Conservation (phyloP, 2,797 vertebrate genomes). For the Sebastes minor region DNA sequence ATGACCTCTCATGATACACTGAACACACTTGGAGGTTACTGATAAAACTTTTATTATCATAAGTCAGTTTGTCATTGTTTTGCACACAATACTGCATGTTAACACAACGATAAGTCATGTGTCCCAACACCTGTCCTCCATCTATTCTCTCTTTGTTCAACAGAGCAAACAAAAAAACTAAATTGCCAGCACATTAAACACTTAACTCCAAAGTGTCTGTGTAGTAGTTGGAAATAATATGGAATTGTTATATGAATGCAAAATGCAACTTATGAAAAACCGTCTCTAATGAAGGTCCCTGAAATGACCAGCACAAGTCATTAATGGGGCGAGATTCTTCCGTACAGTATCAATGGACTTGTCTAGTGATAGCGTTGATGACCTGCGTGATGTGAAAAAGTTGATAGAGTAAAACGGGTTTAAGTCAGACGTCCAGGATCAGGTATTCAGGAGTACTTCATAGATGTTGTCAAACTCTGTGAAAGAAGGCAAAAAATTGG, state of each 20-base stretch:
- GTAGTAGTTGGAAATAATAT: background rate
- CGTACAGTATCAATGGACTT: background rate
- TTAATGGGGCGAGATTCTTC: background rate
- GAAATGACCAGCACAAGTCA: background rate
- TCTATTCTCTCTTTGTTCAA: background rate
- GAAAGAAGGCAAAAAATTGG: background rate
- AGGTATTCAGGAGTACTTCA: background rate
- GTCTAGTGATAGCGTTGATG: background rate
- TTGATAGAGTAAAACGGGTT: background rate
- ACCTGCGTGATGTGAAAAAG: background rate
- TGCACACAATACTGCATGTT: constrained; percentile 66
- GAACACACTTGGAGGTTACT: constrained; percentile 1
- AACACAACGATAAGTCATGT: constrained; percentile 52
- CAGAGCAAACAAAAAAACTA: background rate
- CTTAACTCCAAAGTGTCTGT: background rate
- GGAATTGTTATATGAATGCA: background rate
- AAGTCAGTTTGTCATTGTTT: constrained; percentile 53
- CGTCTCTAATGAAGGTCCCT: background rate
- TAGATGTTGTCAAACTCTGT: no score
- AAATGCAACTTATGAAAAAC: background rate
- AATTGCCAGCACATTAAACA: background rate
- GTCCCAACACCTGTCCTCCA: constrained; percentile 43
- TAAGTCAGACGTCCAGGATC: background rate
- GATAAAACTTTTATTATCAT: constrained; percentile 61
- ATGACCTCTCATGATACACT: background rate